Percentiles rank a stretch among this genome's conserved stretches.
phyloP scores from a whole-genome alignment of 2,888 invertebrate species.

The Microctonus brassicae region DNA sequence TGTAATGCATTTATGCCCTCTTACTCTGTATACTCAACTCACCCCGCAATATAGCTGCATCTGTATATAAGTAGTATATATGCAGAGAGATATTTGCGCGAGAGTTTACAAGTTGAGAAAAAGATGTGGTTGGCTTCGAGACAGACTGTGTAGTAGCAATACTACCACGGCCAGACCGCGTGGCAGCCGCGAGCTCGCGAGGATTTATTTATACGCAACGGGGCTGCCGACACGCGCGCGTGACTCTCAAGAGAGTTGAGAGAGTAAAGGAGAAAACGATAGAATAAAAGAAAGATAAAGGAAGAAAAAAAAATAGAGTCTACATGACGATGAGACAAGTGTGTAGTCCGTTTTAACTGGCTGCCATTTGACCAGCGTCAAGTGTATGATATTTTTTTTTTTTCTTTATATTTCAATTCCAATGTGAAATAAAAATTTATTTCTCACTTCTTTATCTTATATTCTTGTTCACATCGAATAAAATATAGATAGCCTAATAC shows the following conservation, averaged over 20 bases:
- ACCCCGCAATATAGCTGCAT: not conserved
- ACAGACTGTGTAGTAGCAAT: constrained; percentile 58
- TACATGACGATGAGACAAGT: not conserved
- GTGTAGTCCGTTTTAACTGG: constrained; percentile 12
- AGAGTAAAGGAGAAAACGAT: not conserved
- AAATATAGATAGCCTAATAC: not conserved
- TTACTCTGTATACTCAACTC: not conserved
- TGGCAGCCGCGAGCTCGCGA: constrained; percentile 57
- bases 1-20: constrained; percentile 15
- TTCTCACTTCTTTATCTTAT: not conserved
- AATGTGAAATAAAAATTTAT: not conserved
- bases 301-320: too few relatives aligned
- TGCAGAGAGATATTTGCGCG: constrained; percentile 21
- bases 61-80: not conserved
- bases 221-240: constrained; percentile 32
- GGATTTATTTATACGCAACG: constrained; percentile 63
- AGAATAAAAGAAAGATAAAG: too few relatives aligned
- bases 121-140: constrained; percentile 28
- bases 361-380: constrained; percentile 7
- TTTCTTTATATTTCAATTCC: not conserved
- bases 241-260: constrained; percentile 20
- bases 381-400: not conserved
- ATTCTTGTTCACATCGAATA: not conserved
- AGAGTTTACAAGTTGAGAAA: constrained; percentile 17
- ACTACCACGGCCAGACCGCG: constrained; percentile 69